Evolutionary conservation across 2,888 invertebrate species (phyloP).

Genomic region (Zootermopsis nevadensis): DNA sequence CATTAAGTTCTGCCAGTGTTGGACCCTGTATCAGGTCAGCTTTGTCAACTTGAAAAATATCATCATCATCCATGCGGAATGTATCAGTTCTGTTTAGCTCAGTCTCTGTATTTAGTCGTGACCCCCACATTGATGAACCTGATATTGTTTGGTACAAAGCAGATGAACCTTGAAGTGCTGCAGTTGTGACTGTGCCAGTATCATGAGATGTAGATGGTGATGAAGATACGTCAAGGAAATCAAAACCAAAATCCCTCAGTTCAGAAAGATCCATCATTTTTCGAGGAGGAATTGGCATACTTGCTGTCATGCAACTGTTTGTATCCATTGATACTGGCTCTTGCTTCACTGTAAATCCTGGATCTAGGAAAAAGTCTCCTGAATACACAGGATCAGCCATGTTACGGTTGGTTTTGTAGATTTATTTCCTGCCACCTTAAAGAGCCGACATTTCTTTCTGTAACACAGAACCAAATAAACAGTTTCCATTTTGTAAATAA

Average conservation of each 20-base stretch:
- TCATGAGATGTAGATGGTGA: constrained; percentile 64
- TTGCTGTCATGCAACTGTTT: constrained; percentile 65
- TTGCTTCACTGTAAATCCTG: constrained; percentile 72
- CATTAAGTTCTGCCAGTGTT: constrained; percentile 86
- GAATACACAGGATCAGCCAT: constrained; percentile 73
- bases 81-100: constrained; percentile 57
- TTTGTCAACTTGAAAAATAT: constrained; percentile 82
- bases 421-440: background rate
- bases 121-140: constrained; percentile 63
- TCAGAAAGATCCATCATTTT: constrained; percentile 62
- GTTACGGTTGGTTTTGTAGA: background rate
- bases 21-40: constrained; percentile 86
- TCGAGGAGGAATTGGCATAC: constrained; percentile 74
- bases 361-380: constrained; percentile 73
- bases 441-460: background rate
- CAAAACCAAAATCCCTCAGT: constrained; percentile 67
- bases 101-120: constrained; percentile 42
- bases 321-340: constrained; percentile 67
- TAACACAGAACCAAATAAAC: background rate
- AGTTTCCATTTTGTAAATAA: background rate
- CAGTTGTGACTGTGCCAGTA: constrained; percentile 43
- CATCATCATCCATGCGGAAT: constrained; percentile 87
- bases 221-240: constrained; percentile 69
- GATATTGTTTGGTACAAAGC: constrained; percentile 63
- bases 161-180: constrained; percentile 61